Conservation (phyloP, 2,113 vertebrate species). For the Thalassoma bifasciatum region DNA sequence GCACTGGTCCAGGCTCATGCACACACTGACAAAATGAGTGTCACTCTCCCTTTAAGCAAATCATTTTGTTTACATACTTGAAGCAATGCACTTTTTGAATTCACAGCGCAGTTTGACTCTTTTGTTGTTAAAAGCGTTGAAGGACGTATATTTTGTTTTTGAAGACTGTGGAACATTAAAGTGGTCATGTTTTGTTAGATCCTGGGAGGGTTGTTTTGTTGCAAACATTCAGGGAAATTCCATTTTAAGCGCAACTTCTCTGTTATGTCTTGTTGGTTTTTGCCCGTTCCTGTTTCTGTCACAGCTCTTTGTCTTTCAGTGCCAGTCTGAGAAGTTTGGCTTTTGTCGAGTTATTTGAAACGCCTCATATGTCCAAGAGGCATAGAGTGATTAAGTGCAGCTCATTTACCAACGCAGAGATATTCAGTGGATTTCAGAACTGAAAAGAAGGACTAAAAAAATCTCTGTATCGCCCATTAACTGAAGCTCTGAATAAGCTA, state of each 20-base stretch:
- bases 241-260: constrained; percentile 43
- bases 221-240: constrained; percentile 77
- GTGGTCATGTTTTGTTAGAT: constrained; percentile 31
- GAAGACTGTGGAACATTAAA: constrained; percentile 54
- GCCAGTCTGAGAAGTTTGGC: constrained; percentile 37
- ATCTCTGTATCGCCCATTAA: constrained; percentile 1
- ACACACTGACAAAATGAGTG: constrained; percentile 58
- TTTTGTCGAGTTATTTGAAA: constrained; percentile 25
- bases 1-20: constrained; percentile 58
- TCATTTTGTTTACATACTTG: constrained; percentile 84
- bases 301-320: constrained; percentile 30
- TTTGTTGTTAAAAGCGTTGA: constrained; percentile 35
- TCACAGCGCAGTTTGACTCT: constrained; percentile 39
- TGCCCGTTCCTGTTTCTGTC: constrained; percentile 12
- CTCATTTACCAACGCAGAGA: background rate
- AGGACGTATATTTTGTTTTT: constrained; percentile 44
- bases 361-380: constrained; percentile 32
- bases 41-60: constrained; percentile 67
- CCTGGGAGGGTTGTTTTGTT: constrained; percentile 44
- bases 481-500: constrained; percentile 56
- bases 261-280: constrained; percentile 35
- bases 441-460: constrained; percentile 18
- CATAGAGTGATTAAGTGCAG: background rate
- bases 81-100: constrained; percentile 82
- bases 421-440: constrained; percentile 14